Evolutionary conservation across 2,888 invertebrate genomes (phyloP).

Genomic region (Parapristionchus giblindavisi): DNA sequence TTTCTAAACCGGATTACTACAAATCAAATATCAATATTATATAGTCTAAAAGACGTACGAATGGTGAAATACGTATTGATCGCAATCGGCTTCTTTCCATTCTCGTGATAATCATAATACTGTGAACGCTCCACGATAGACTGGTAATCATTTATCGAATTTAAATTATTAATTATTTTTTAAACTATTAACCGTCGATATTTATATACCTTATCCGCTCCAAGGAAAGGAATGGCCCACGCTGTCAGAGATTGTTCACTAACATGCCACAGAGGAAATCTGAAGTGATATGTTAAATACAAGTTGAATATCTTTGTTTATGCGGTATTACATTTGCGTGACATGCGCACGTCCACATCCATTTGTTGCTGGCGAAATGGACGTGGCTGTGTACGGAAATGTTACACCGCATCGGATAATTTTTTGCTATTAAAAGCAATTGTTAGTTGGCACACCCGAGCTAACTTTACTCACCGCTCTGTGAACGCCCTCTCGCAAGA

Average conservation of each 20-base stretch:
- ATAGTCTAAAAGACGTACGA: neutral
- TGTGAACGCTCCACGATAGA: slow-evolving; percentile 78
- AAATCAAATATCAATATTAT: neutral
- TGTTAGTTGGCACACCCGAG: too few species aligned
- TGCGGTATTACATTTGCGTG: too few species aligned
- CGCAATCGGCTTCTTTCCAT: slow-evolving; percentile 1
- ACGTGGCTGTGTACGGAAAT: too few species aligned
- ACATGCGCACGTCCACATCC: too few species aligned
- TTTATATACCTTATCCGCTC: slow-evolving; percentile 70
- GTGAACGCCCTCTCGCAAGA: too few species aligned
- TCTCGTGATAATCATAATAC: slow-evolving; percentile 78
- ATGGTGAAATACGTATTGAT: slow-evolving; percentile 19
- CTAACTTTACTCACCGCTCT: too few species aligned
- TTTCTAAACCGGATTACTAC: neutral
- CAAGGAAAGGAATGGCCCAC: slow-evolving; percentile 81
- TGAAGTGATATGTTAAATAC: too few species aligned
- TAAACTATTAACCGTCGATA: neutral
- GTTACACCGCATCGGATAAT: too few species aligned
- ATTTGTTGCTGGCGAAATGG: too few species aligned
- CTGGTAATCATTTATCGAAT: neutral
- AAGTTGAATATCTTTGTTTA: too few species aligned
- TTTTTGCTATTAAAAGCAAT: too few species aligned
- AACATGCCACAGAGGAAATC: slow-evolving; percentile 58
- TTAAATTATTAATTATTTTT: neutral
- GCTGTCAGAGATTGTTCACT: slow-evolving; percentile 61